These are phyloP conservation scores for Lysandra bellargus DNA, from an alignment of 2,888 invertebrate genomes.

Conservation along the genomic window DNA sequence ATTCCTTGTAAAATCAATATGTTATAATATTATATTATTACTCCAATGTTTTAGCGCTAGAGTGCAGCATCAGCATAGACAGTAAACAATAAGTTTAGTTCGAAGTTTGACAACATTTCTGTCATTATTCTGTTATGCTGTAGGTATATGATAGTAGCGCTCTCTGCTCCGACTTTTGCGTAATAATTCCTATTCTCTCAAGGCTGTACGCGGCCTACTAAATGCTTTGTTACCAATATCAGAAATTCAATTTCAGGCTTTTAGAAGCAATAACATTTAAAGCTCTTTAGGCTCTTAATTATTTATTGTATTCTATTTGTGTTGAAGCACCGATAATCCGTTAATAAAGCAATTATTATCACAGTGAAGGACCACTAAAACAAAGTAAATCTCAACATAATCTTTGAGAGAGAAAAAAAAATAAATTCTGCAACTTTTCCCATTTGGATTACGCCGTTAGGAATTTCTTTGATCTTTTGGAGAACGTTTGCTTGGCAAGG, in stretches of 20 bases:
- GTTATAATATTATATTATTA: no score
- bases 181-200: no score
- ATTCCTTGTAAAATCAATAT: not conserved
- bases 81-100: no score
- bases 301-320: not conserved
- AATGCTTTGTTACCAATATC: not conserved
- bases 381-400: conserved; percentile 26
- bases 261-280: not conserved
- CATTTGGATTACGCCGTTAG: conserved; percentile 32
- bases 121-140: no score
- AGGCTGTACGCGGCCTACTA: no score
- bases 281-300: not conserved
- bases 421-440: conserved; percentile 33
- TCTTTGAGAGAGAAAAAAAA: conserved; percentile 31
- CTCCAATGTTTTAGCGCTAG: no score
- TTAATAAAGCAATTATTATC: conserved; percentile 31
- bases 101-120: no score
- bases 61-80: no score
- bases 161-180: no score
- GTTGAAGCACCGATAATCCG: not conserved
- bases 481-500: not conserved
- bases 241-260: not conserved
- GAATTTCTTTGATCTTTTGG: conserved; percentile 13
- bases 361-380: conserved; percentile 26
- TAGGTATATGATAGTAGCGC: no score